phyloP scores from a whole-genome alignment of 2,888 invertebrate species.

The Metacarcinus magister region DNA sequence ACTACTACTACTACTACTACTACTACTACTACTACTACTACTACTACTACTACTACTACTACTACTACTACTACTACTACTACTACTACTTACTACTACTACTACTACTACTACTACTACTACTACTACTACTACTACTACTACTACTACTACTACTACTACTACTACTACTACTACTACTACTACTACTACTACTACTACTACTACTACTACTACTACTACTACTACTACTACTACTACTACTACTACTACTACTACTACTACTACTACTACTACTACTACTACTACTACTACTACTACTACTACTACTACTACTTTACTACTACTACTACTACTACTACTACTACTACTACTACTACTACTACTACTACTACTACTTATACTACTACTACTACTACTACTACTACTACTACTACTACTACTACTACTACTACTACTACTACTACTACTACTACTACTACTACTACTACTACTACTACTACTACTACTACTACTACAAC shows the following conservation, averaged over 20 bases:
- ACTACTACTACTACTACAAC: not conserved
- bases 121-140: not conserved
- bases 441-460: not conserved
- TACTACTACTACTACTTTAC: not conserved
- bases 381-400: too few relatives aligned
- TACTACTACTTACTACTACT: too few relatives aligned
- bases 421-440: too few relatives aligned
- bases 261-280: not conserved
- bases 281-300: not conserved
- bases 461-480: not conserved
- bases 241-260: not conserved
- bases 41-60: too few relatives aligned
- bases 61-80: too few relatives aligned
- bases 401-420: too few relatives aligned
- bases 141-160: not conserved
- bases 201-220: not conserved
- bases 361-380: too few relatives aligned
- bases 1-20: too few relatives aligned
- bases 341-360: too few relatives aligned
- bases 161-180: not conserved
- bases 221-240: not conserved
- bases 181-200: not conserved
- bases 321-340: too few relatives aligned
- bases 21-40: too few relatives aligned
- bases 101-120: too few relatives aligned